Conservation (phyloP, 35 echinoderm and acorn worm species). For the Holothuria glaberrima region DNA sequence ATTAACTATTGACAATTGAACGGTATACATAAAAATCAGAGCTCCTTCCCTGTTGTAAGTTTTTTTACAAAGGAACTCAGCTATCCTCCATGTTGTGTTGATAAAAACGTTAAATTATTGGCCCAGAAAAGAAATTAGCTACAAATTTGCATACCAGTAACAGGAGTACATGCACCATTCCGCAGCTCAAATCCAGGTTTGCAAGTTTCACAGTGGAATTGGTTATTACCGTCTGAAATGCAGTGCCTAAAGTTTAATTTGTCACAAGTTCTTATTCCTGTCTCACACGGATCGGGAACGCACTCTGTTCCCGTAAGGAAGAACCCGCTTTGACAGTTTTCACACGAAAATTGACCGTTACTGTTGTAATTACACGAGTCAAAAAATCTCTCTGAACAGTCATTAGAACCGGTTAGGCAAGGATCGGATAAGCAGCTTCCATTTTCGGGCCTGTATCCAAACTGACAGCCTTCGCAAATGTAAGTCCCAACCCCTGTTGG, state of each 20-base stretch:
- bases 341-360: constrained; percentile 14
- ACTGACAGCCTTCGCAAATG: constrained; percentile 8
- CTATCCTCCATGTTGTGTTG: too few relatives aligned
- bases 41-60: too few relatives aligned
- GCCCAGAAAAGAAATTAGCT: too few relatives aligned
- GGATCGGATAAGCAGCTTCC: constrained; percentile 27
- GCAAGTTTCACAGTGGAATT: constrained; percentile 40
- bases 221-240: constrained; percentile 40
- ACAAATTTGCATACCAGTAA: not conserved
- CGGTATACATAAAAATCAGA: too few relatives aligned
- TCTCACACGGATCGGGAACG: constrained; percentile 25
- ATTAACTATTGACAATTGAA: too few relatives aligned
- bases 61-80: too few relatives aligned
- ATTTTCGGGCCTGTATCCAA: not conserved
- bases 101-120: too few relatives aligned
- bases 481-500: not conserved
- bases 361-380: not conserved
- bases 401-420: constrained; percentile 1
- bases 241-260: constrained; percentile 13
- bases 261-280: constrained; percentile 17
- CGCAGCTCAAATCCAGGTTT: constrained; percentile 13
- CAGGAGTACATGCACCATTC: constrained; percentile 19
- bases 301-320: not conserved
- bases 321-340: constrained; percentile 10
- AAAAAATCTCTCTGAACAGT: constrained; percentile 34